These are phyloP conservation scores for Dendroctonus valens DNA, from an alignment of 1,140 invertebrate species.

Conservation along the genomic window DNA sequence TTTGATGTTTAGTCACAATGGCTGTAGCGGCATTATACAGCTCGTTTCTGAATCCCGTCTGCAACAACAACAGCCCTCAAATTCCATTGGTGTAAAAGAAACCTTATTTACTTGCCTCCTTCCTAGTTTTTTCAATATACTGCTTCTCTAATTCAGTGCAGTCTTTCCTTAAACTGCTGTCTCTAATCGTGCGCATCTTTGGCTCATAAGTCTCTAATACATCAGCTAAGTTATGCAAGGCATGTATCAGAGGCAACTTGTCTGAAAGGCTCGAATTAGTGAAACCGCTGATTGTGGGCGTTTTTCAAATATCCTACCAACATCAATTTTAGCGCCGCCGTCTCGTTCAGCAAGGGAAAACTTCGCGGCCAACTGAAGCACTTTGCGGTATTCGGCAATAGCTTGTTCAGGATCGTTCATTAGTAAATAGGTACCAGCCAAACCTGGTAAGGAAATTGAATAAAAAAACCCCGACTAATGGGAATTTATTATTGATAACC, in stretches of 20 bases:
- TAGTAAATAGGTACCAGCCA: slow-evolving; percentile 65
- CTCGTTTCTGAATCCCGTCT: slow-evolving; percentile 29
- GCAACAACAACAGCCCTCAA: slow-evolving; percentile 18
- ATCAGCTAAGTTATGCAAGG: slow-evolving; percentile 66
- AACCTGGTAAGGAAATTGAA: slow-evolving; percentile 42
- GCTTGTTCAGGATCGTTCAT: slow-evolving; percentile 56
- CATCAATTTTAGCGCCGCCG: slow-evolving; percentile 35
- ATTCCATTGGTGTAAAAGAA: slow-evolving; percentile 4
- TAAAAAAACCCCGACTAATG: too few relatives aligned
- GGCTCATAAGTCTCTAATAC: slow-evolving; percentile 48
- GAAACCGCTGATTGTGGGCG: background rate
- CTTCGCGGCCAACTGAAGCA: slow-evolving; percentile 57
- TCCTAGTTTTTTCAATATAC: slow-evolving; percentile 59
- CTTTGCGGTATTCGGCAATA: slow-evolving; percentile 61
- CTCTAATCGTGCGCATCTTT: slow-evolving; percentile 55
- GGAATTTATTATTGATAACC: too few relatives aligned
- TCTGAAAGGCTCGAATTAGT: slow-evolving; percentile 38
- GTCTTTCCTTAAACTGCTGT: slow-evolving; percentile 54
- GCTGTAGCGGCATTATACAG: slow-evolving; percentile 15
- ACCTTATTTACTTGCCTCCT: slow-evolving; percentile 24
- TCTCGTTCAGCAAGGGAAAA: slow-evolving; percentile 50
- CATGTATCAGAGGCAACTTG: slow-evolving; percentile 63
- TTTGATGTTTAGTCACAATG: slow-evolving; percentile 12
- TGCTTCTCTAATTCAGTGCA: slow-evolving; percentile 57
- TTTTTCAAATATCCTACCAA: slow-evolving; percentile 33